Evolutionary conservation across 2,888 invertebrate genomes (phyloP), one percentile per base, ranked within the genome.

Genomic region (Lucinisca nassula): DNA sequence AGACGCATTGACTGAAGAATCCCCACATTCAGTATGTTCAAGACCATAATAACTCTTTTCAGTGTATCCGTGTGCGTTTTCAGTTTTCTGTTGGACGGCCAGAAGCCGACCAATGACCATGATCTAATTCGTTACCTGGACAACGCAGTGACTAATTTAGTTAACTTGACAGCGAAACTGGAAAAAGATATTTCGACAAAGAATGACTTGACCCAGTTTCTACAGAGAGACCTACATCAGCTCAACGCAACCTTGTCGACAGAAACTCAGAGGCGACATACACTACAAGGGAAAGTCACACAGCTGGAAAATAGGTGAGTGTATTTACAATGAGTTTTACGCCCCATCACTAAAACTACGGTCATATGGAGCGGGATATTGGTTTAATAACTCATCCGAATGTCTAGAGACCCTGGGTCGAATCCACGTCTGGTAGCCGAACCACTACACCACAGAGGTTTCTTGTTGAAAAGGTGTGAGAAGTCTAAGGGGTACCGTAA

Each of bases 181-280:
- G 73, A 61, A 37, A 61, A 35, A 24, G 85, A 85, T 27, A 81
- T 85, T 6, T 49, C 79, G 32, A 4, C 38, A 2, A 85, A 85
- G 67, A 85, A 85, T 35, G 85, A 85, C 55, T 45, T 79, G 75
- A 85, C 85, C 12, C 85, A 85, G 75, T 82, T 85, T 30, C 70
- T 85, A 32, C 82, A 85, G 35, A 27, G 32, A 3, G 82, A 81
- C 55, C 82, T 85, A 14, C 38, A 24, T 17, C 40, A 73, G 14
- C 27, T 85, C 17, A 85, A 85, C n/a, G 35, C 3, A n/a, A 70
- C 85, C 17, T 38, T 85, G 38, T 37, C 38, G n/a, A 51, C 37
- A 1, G 85, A 85, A 51, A 73, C 51, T 12, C 78, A 78, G 74
- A 82, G 79, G 35, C 35, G 55, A 12, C 74, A 74, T n/a, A 35